Percentiles rank a stretch among this genome's conserved stretches.
These are phyloP conservation scores for Tarsius wallacei DNA, from an alignment of 2,797 vertebrate species.

Conservation along the genomic window DNA sequence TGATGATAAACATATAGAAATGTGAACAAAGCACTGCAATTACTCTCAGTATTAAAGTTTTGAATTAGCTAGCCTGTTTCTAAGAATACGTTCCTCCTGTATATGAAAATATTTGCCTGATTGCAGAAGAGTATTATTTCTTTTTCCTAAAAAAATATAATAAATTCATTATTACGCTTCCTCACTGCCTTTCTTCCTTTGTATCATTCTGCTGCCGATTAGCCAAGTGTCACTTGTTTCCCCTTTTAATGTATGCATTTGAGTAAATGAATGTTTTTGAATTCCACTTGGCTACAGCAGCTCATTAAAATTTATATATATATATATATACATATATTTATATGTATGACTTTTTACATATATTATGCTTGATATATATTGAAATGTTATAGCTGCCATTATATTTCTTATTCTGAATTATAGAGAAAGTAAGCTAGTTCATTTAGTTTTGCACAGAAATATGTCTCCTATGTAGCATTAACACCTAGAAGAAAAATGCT, in stretches of 20 bases:
- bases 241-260: slow-evolving; percentile 10
- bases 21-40: slow-evolving; percentile 47
- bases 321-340: neutral
- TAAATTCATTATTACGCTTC: neutral
- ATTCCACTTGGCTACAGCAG: neutral
- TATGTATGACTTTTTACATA: neutral
- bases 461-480: neutral
- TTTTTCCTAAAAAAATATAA: slow-evolving; percentile 24
- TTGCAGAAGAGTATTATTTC: neutral
- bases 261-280: neutral
- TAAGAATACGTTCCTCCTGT: slow-evolving; percentile 61
- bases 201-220: neutral
- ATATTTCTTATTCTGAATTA: slow-evolving; percentile 39
- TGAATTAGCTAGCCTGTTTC: neutral
- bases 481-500: slow-evolving; percentile 35
- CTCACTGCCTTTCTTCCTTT: neutral
- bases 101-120: neutral
- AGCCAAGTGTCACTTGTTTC: neutral
- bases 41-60: slow-evolving; percentile 26
- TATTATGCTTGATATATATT: neutral
- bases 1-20: neutral
- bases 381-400: neutral
- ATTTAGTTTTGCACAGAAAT: slow-evolving; percentile 3
- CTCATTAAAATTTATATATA: slow-evolving; percentile 8
- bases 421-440: neutral